Evolutionary conservation across 2,888 invertebrate species (phyloP), one percentile per base, ranked within the genome.

Genomic region (Plusia festucae): DNA sequence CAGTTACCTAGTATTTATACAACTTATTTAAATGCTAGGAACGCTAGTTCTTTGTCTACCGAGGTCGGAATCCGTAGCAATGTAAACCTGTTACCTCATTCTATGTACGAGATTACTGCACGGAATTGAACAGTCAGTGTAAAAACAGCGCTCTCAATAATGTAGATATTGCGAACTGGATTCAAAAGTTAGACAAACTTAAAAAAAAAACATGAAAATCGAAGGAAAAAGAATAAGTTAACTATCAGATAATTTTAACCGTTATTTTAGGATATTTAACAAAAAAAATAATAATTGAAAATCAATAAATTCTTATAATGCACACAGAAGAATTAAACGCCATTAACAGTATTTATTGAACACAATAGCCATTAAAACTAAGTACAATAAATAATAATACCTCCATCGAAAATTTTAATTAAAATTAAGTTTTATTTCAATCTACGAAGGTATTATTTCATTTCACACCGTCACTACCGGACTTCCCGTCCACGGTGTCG

Each of bases 21-120:
- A 56, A 55, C 58, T 72, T 58, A 75, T 77, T 71, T 52, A 64
- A 58, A 79, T 66, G 62, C 53, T 65, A 58, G 65, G 30, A 53
- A 67, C 66, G 63, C 63, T 59, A 62, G 34, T 55, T 61, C 63
- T 70, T 73, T 68, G 80, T 79, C 62, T 69, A 59, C 18, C 58
- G 76, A 56, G 68, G 60, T 67, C 15, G 66, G 78, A 79, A 78
- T 65, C 80, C 78, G 56, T 78, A 79, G 64, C 60, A 73, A 53
- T 63, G 77, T 66, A 79, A 76, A 76, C 80, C 74, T 66, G 77
- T 79, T 78, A 78, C 57, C n/a, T 40, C 60, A 66, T 59, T 61
- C 51, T 22, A 49, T 40, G 40, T 49, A 65, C 56, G 49, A 70
- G 66, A 71, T 71, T 73, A 71, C 44, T 44, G 27, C 6, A 20